Evolutionary conservation across 2,113 vertebrate genomes (phyloP).

Genomic region (Arenaria interpres): DNA sequence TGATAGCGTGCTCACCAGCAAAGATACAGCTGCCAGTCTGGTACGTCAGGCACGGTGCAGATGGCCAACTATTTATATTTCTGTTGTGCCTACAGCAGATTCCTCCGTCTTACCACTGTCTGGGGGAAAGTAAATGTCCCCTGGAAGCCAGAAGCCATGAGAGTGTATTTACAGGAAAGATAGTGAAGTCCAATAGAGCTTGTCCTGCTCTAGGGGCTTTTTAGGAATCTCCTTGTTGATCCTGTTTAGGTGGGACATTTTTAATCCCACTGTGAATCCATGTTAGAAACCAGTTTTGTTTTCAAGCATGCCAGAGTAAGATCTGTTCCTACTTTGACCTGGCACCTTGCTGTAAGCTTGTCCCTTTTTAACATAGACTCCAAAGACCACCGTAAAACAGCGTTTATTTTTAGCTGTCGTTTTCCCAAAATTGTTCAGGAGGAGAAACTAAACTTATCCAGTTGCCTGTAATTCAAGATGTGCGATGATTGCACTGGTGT

Average conservation of each 20-base stretch:
- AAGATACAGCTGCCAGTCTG: constrained; percentile 26
- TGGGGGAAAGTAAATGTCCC: background rate
- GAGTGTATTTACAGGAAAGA: background rate
- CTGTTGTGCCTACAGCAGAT: constrained; percentile 10
- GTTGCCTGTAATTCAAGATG: constrained; percentile 23
- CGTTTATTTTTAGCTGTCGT: background rate
- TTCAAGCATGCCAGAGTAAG: background rate
- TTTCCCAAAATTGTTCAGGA: background rate
- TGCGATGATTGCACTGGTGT: constrained; percentile 8
- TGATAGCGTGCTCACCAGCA: background rate
- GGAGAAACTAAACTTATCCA: background rate
- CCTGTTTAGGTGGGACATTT: background rate
- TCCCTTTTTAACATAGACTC: background rate
- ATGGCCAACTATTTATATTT: constrained; percentile 9
- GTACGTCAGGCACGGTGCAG: background rate
- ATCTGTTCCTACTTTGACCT: background rate
- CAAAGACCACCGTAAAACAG: background rate
- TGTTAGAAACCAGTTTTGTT: background rate
- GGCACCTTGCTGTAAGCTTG: background rate
- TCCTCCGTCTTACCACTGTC: background rate
- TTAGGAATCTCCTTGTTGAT: background rate
- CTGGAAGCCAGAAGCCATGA: background rate
- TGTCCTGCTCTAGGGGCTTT: background rate
- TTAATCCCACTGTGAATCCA: background rate
- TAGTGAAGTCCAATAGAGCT: background rate